Evolutionary conservation across 2,888 invertebrate species (phyloP), one percentile per base, ranked within the genome.

Genomic region (Cinara cedri): DNA sequence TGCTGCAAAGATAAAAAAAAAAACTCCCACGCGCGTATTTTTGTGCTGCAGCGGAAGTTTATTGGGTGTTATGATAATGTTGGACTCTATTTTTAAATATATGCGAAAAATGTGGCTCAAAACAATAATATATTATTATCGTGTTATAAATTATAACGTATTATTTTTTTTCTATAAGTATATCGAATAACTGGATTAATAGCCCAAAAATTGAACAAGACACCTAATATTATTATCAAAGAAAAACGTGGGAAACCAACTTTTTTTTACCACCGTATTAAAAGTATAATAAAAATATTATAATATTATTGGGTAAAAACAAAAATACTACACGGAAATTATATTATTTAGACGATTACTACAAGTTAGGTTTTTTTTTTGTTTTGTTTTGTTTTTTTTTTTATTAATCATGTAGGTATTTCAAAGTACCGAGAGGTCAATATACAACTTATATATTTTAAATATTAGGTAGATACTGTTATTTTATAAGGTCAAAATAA

Each of bases 71-170:
- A 34, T 6, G 34, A 34, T 34, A 6, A 34, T 72, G 46, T 57
- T 57, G 46, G 60, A 26, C 26, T 19, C 60, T 72, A 72, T 72
- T 60, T 72, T 72, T 72, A 49, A 49, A 60, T 14, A 24, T 57
- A 24, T 57, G 44, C 42, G 46, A 24, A 46, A 68, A 34, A 55
- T 44, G 21, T 44, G 21, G 55, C 55, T 44, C 13, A 8, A 21
- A 71, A 71, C 42, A 10, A 42, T 55, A 21, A 16, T 42, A 44
- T 19, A 63, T 63, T 19, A 42, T 42, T 63, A 44, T 16, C 21
- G 49, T 1, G 24, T 49, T 51, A 46, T 46, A 3, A 16, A 8
- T 4, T n/a, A 49, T 26, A 24, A 34, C 34, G 34, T 34, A 34
- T 34, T 34, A 4, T 4, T 4, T 34, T 34, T 34, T 24, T 44